Conservation (phyloP, 2,888 invertebrate genomes). For the Diachrysia chrysitis region DNA sequence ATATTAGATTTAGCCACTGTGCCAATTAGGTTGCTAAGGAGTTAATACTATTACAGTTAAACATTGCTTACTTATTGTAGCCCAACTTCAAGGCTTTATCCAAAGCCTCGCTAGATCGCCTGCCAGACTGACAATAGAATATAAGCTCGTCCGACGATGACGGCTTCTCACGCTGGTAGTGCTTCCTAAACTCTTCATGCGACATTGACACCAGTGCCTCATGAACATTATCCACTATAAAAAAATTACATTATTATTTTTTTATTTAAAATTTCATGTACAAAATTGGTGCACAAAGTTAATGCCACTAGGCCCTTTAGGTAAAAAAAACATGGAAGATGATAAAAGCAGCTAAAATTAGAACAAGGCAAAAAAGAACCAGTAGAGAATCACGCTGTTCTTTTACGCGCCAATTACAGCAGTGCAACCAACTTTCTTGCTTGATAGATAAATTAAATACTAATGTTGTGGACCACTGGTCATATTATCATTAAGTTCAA, state of each 20-base stretch:
- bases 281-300: too few relatives aligned
- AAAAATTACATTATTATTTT: constrained; percentile 35
- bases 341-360: too few relatives aligned
- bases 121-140: constrained; percentile 84
- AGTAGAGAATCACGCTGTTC: too few relatives aligned
- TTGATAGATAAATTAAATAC: background rate
- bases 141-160: constrained; percentile 78
- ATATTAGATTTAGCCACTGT: too few relatives aligned
- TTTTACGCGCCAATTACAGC: background rate
- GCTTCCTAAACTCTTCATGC: constrained; percentile 77
- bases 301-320: too few relatives aligned
- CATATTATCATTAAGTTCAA: background rate
- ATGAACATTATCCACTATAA: constrained; percentile 76
- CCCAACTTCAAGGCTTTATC: constrained; percentile 83
- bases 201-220: constrained; percentile 76
- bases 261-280: too few relatives aligned
- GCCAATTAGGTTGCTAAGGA: too few relatives aligned
- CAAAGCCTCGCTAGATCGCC: constrained; percentile 77
- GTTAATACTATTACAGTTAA: background rate
- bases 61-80: constrained; percentile 77
- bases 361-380: too few relatives aligned
- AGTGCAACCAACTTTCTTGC: background rate
- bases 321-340: too few relatives aligned
- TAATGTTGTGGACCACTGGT: background rate
- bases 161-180: constrained; percentile 79